phyloP scores from a whole-genome alignment of 2,113 vertebrate species.

The Galeopterus variegatus region DNA sequence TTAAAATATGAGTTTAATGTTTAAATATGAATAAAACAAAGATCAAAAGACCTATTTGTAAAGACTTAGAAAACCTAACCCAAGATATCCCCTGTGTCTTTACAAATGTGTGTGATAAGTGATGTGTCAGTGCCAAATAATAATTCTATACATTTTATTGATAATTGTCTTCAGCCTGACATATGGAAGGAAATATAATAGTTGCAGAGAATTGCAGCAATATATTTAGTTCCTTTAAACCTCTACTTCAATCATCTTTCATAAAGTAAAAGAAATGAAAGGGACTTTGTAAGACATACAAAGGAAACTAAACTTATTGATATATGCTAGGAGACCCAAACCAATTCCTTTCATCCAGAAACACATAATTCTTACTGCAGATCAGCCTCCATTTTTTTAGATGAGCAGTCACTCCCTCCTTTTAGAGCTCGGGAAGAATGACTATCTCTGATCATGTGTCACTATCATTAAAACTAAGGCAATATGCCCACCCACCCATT shows the following conservation, averaged over 20 bases:
- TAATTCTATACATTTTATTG: slow-evolving; percentile 75
- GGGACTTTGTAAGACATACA: slow-evolving; percentile 73
- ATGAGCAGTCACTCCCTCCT: slow-evolving; percentile 36
- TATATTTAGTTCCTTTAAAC: slow-evolving; percentile 76
- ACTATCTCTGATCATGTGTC: slow-evolving; percentile 57
- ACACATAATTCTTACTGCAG: slow-evolving; percentile 67
- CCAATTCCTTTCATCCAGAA: slow-evolving; percentile 65
- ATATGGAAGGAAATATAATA: slow-evolving; percentile 66
- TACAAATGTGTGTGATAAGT: slow-evolving; percentile 34
- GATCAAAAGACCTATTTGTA: slow-evolving; percentile 57
- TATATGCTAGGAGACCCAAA: slow-evolving; percentile 68
- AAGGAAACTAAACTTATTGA: slow-evolving; percentile 77
- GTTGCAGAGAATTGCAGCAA: slow-evolving; percentile 72
- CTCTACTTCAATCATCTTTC: slow-evolving; percentile 76
- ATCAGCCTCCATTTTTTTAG: slow-evolving; percentile 49
- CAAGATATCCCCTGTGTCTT: neutral
- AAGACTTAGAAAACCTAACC: slow-evolving; percentile 46
- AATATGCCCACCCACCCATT: slow-evolving; percentile 51
- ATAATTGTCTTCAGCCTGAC: slow-evolving; percentile 74
- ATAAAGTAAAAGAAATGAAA: slow-evolving; percentile 80
- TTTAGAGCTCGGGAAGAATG: slow-evolving; percentile 50
- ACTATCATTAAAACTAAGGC: slow-evolving; percentile 71
- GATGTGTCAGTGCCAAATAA: slow-evolving; percentile 34
- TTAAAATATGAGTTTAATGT: slow-evolving; percentile 57
- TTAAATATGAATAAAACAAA: slow-evolving; percentile 74